phyloP scores from a whole-genome alignment of 2,888 invertebrate genomes.

The Tipula helvola region DNA sequence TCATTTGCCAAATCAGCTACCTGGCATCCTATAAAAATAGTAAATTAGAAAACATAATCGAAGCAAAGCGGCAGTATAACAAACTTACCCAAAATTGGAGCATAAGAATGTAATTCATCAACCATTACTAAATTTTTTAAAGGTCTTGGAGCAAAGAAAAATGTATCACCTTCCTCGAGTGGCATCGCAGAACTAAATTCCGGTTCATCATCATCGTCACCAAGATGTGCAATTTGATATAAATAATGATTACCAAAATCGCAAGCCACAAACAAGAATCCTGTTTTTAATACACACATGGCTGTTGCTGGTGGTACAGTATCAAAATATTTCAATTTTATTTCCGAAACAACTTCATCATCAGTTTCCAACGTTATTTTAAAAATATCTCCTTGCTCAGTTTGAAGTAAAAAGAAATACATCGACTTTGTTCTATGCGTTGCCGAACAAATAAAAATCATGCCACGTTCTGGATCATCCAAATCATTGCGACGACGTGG shows the following conservation, averaged over 20 bases:
- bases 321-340: slow-evolving; percentile 98
- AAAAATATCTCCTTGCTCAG: slow-evolving; percentile 94
- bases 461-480: slow-evolving; percentile 97
- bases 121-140: slow-evolving; percentile 90
- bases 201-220: slow-evolving; percentile 97
- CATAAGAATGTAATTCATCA: slow-evolving; percentile 92
- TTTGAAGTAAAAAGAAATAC: slow-evolving; percentile 99
- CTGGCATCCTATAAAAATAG: slow-evolving; percentile 49
- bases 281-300: slow-evolving; percentile 97
- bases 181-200: slow-evolving; percentile 98
- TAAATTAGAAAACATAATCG: slow-evolving; percentile 14
- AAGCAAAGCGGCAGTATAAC: too few relatives aligned
- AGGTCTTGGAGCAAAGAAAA: slow-evolving; percentile 92
- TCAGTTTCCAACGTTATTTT: slow-evolving; percentile 94
- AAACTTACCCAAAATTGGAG: slow-evolving; percentile 68
- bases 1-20: slow-evolving; percentile 94
- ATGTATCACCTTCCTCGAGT: slow-evolving; percentile 95
- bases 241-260: slow-evolving; percentile 99
- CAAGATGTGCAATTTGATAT: slow-evolving; percentile 98
- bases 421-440: slow-evolving; percentile 99
- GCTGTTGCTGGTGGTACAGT: slow-evolving; percentile 94
- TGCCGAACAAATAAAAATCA: slow-evolving; percentile 98
- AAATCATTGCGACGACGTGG: slow-evolving; percentile 93
- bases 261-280: slow-evolving; percentile 94
- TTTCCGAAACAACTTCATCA: slow-evolving; percentile 97